Percentiles rank a stretch among this genome's conserved stretches.
phyloP scores from a whole-genome alignment of 2,797 vertebrate species.

The Parambassis ranga region DNA sequence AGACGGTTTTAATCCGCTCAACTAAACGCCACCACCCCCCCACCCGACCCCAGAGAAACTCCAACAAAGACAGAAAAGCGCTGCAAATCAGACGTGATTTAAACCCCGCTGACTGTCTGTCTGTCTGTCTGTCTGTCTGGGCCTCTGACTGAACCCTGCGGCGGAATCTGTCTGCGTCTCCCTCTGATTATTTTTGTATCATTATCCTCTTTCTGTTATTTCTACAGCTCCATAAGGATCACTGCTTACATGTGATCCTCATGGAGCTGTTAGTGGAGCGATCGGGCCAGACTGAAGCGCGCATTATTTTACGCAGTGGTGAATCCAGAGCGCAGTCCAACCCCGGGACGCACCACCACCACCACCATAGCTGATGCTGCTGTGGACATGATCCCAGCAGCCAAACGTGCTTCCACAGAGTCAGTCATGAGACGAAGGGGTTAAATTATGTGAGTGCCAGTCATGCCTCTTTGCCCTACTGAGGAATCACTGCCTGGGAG shows the following conservation, averaged over 20 bases:
- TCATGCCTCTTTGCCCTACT: slow-evolving; percentile 30
- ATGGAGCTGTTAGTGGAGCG: slow-evolving; percentile 1
- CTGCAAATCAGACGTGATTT: slow-evolving; percentile 63
- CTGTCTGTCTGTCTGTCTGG: slow-evolving; percentile 22
- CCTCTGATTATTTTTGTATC: not conserved
- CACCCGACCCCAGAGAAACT: slow-evolving; percentile 32
- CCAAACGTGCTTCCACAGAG: not conserved
- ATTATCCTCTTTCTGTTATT: not conserved
- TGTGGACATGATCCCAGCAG: not conserved
- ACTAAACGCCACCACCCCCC: slow-evolving; percentile 32
- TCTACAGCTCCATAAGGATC: slow-evolving; percentile 11
- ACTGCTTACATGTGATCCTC: slow-evolving; percentile 2
- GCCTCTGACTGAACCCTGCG: slow-evolving; percentile 30
- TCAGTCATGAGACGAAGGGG: slow-evolving; percentile 3
- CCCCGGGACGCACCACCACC: not conserved
- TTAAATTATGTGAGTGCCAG: slow-evolving; percentile 41
- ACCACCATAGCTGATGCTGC: not conserved
- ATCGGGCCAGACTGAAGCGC: slow-evolving; percentile 6
- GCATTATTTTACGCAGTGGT: slow-evolving; percentile 44
- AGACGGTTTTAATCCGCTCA: slow-evolving; percentile 74
- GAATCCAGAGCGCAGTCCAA: not conserved
- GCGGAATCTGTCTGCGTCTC: slow-evolving; percentile 18
- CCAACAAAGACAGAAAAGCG: slow-evolving; percentile 60
- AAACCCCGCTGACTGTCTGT: slow-evolving; percentile 36
- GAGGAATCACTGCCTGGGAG: slow-evolving; percentile 13